A percentile compares a stretch with the other conserved stretches of the same genome.
Evolutionary conservation across 2,797 vertebrate species (phyloP).

Genomic region (Lycodopsis pacificus): DNA sequence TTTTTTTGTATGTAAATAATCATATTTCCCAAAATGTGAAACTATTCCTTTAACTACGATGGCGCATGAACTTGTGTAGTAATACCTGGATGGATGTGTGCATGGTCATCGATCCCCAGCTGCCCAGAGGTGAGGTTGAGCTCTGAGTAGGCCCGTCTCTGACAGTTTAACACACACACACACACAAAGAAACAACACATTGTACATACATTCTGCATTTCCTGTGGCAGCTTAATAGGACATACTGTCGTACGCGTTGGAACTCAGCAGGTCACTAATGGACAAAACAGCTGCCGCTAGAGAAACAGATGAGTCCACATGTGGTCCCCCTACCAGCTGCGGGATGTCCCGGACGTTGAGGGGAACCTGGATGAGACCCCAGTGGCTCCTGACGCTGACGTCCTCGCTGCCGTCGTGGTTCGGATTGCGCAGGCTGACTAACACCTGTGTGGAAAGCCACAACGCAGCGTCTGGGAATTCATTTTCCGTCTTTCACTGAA

Average conservation of each 20-base stretch:
- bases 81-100: conserved; percentile 92
- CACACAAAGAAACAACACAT: background rate
- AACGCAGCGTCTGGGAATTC: background rate
- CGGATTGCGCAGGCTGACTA: conserved; percentile 93
- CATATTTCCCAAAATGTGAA: background rate
- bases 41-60: background rate
- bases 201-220: background rate
- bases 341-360: conserved; percentile 91
- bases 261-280: background rate
- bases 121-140: conserved; percentile 90
- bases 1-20: background rate
- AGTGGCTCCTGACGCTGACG: conserved; percentile 88
- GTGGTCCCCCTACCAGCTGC: conserved; percentile 87
- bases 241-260: background rate
- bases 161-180: conserved; percentile 17
- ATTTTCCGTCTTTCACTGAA: background rate
- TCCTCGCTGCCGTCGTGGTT: conserved; percentile 93
- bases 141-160: conserved; percentile 92
- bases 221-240: background rate
- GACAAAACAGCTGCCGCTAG: background rate
- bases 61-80: background rate
- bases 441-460: conserved; percentile 80
- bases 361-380: conserved; percentile 95
- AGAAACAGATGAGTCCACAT: background rate
- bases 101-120: conserved; percentile 94